Evolutionary conservation across 1,140 invertebrate species (phyloP).

Genomic region (Piezodorus guildinii): DNA sequence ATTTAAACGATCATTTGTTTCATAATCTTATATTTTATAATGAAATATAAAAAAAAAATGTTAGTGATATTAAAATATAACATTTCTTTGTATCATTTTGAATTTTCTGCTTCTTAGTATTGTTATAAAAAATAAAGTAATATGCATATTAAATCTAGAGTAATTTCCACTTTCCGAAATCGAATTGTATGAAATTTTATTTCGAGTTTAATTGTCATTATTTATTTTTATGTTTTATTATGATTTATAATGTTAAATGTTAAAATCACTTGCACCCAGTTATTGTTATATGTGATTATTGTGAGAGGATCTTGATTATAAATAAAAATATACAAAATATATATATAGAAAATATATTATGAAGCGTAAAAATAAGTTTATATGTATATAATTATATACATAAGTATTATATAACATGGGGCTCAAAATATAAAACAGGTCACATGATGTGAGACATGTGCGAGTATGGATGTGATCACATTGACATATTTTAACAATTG

Average conservation of each 20-base stretch:
- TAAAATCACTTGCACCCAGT: conserved; percentile 5
- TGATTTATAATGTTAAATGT: background rate
- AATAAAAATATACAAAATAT: background rate
- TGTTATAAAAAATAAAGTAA: too few species aligned
- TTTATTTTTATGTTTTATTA: too few species aligned
- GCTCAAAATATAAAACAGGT: conserved; percentile 7
- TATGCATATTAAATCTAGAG: too few species aligned
- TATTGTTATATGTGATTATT: background rate
- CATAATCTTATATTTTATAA: too few species aligned
- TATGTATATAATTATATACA: conserved; percentile 3
- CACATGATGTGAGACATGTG: conserved; percentile 1
- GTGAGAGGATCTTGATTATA: background rate
- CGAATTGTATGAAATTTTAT: too few species aligned
- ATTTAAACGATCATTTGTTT: too few species aligned
- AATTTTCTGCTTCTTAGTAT: too few species aligned
- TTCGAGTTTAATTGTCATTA: too few species aligned
- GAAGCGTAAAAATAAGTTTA: conserved; percentile 1
- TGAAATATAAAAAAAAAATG: too few species aligned
- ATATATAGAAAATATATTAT: background rate
- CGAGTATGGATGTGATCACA: background rate
- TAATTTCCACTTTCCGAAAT: too few species aligned
- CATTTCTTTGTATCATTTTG: too few species aligned
- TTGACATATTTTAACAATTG: conserved; percentile 8
- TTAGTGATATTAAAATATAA: too few species aligned
- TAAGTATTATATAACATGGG: conserved; percentile 4